phyloP scores from a whole-genome alignment of 2,113 vertebrate genomes.

The Narcine bancroftii region DNA sequence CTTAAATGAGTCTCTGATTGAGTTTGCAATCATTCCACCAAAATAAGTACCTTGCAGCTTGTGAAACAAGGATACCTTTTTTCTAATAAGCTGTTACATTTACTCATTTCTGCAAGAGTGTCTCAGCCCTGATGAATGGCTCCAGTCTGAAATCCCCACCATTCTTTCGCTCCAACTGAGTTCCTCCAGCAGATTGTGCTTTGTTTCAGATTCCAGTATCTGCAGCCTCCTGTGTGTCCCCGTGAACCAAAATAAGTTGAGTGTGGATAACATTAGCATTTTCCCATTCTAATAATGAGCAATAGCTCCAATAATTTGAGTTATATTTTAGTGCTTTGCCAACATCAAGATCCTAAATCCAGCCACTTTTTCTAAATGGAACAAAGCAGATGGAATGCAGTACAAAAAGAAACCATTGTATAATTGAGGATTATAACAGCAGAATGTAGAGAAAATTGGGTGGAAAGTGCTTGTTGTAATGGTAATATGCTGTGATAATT shows the following conservation, averaged over 20 bases:
- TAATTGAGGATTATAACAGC: neutral
- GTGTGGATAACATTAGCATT: neutral
- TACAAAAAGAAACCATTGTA: neutral
- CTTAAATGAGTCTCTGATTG: no score
- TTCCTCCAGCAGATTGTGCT: no score
- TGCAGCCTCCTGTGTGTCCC: no score
- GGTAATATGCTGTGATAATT: neutral
- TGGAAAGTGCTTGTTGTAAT: neutral
- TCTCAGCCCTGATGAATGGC: no score
- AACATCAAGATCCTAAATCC: neutral
- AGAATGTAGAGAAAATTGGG: neutral
- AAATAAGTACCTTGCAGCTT: no score
- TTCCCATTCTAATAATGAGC: neutral
- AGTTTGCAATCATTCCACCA: no score
- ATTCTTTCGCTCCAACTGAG: no score
- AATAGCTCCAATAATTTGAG: neutral
- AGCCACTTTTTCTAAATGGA: neutral
- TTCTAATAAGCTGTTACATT: no score
- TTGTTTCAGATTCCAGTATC: no score
- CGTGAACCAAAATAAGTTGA: neutral
- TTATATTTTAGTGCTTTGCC: neutral
- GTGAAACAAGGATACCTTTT: no score
- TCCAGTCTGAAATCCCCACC: no score
- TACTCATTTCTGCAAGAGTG: no score
- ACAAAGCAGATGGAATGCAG: neutral